A percentile compares a stretch with the other conserved stretches of the same genome.
Evolutionary conservation across 2,113 vertebrate species (phyloP).

Genomic region (Genyomyrus donnyi): DNA sequence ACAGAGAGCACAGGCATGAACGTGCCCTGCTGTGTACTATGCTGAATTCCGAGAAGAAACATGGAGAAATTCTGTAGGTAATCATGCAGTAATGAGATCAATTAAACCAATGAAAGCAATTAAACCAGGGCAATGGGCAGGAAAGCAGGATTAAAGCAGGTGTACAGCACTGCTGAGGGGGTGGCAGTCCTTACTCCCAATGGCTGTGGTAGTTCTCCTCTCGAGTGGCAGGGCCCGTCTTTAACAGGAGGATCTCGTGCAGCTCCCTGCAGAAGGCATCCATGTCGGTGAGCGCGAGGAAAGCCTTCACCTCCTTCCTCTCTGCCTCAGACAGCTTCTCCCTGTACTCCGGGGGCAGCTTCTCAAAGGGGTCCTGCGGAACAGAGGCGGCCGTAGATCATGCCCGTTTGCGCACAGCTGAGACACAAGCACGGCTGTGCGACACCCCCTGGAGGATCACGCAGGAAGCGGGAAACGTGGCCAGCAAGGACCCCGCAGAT

Average conservation of each 20-base stretch:
- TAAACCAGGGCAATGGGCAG: background rate
- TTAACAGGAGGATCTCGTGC: conserved; percentile 60
- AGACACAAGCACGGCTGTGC: background rate
- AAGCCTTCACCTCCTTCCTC: conserved; percentile 37
- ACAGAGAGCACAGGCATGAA: background rate
- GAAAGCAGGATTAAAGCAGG: background rate
- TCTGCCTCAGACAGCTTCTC: conserved; percentile 38
- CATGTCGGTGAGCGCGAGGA: conserved; percentile 47
- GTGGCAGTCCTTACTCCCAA: conserved; percentile 51
- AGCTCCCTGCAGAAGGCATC: conserved; percentile 52
- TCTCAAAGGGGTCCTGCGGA: conserved; percentile 54
- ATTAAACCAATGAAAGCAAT: background rate
- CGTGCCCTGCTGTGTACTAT: background rate
- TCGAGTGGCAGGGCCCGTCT: conserved; percentile 31
- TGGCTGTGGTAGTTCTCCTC: conserved; percentile 38
- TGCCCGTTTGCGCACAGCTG: background rate
- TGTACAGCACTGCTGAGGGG: background rate
- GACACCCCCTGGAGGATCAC: background rate
- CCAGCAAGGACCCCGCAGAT: background rate
- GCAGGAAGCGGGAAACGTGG: background rate
- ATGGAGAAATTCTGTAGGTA: background rate
- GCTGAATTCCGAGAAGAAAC: background rate
- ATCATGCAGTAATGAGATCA: background rate
- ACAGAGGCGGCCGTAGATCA: background rate
- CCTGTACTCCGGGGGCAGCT: conserved; percentile 38